Conservation (phyloP, 2,797 vertebrate genomes). For the Strix occidentalis region DNA sequence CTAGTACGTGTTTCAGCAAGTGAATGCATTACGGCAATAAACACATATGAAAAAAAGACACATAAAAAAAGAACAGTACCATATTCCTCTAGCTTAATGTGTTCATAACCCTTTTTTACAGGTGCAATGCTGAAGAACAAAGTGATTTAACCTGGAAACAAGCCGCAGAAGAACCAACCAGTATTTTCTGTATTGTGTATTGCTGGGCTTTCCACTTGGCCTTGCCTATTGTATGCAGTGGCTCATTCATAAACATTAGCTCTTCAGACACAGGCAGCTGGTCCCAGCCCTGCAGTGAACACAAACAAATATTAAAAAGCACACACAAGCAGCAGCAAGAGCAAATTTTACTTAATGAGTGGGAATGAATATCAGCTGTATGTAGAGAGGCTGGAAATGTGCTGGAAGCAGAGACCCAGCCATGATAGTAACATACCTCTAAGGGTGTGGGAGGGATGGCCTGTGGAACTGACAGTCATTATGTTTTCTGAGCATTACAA, state of each 20-base stretch:
- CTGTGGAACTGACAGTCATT: neutral
- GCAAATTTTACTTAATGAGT: neutral
- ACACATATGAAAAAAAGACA: neutral
- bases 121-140: neutral
- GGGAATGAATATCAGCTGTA: neutral
- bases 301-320: neutral
- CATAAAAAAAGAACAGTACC: neutral
- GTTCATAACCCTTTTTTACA: neutral
- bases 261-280: neutral
- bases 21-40: neutral
- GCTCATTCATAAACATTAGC: neutral
- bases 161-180: neutral
- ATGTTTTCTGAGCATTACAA: neutral
- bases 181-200: neutral
- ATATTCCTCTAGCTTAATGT: neutral
- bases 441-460: neutral
- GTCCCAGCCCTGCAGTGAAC: neutral
- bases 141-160: neutral
- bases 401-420: neutral
- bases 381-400: neutral
- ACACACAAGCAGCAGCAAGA: neutral
- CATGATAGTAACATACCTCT: neutral
- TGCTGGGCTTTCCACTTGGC: neutral
- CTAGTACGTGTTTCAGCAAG: neutral
- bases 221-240: neutral